Base-by-base conservation (phyloP, 2,797 vertebrate genomes). In the Bothrops alternatus region DNA sequence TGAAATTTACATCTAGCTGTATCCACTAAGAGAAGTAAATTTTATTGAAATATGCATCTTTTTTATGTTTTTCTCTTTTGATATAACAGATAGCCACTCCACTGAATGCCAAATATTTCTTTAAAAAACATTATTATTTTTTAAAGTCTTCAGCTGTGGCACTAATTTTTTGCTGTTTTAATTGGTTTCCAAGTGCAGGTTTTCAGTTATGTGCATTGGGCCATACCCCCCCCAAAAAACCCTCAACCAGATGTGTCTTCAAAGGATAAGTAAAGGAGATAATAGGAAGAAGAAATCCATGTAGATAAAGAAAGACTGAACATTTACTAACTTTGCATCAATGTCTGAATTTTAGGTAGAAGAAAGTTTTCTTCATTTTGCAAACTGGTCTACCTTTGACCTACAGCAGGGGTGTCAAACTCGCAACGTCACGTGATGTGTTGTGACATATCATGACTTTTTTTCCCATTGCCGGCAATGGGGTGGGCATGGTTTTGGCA, bases 351-450 rank as follows among this genome's bases (percentile, higher is more conserved):
- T 0, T 88, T 86, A 14, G 0, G 23, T 0, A 28, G 2, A 12
- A 92, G n/a, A 28, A 2, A 92, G 73, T 57, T 0, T 82, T 42
- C n/a, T 85, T 28, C 56, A 26, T 32, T 25, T 87, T n/a, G 28
- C 58, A 0, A 93, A 94, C 89, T 91, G 95, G 93, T 94, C 92
- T 87, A 91, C 18, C 58, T 92, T n/a, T 88, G 94, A 37, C 32
- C 25, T 50, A 50, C 6, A 50, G 6, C 6, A 50, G 47, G 6
- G 47, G 47, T 50, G 47, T 50, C 47, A 50, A 7, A 50, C 47
- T 50, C 47, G 6, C 47, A 50, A 50, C 47, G 6, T 50, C 47
- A 50, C 6, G 47, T 50, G 47, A 50, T 7, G 6, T 50, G 47
- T 50, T 50, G 47, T 1, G 6, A 50, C 47, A 50, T 50, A 50